These are phyloP conservation scores for Orchesella cincta DNA, from an alignment of 1,140 invertebrate species.

Conservation along the genomic window DNA sequence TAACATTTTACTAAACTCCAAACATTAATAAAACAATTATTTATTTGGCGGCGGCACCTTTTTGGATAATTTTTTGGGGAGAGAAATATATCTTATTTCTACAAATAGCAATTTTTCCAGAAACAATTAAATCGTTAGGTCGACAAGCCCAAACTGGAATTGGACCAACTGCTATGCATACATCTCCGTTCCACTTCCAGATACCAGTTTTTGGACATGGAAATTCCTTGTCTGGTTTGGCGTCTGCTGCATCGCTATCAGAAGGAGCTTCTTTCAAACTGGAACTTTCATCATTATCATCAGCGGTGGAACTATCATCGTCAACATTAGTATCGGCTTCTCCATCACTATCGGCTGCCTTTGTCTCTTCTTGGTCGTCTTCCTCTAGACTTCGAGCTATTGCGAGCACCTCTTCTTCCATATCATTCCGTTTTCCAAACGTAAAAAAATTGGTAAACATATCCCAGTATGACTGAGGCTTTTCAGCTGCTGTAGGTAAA, in stretches of 20 bases:
- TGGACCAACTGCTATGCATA: constrained; percentile 46
- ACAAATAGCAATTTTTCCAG: constrained; percentile 43
- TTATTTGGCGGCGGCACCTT: too few species aligned
- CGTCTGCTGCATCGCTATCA: neutral
- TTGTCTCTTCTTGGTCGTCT: neutral
- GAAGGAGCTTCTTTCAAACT: neutral
- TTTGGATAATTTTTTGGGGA: neutral
- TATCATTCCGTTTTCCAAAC: neutral
- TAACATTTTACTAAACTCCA: too few species aligned
- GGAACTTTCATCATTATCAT: neutral
- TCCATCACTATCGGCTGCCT: neutral
- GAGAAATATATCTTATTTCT: constrained; percentile 45
- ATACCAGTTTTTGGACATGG: constrained; percentile 43
- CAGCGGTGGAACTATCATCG: too few species aligned
- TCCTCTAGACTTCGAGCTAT: too few species aligned
- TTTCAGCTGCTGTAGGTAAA: neutral
- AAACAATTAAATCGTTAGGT: constrained; percentile 43
- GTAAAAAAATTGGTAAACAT: neutral
- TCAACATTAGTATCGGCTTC: too few species aligned
- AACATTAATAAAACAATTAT: too few species aligned
- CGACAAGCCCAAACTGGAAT: constrained; percentile 44
- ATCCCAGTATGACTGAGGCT: neutral
- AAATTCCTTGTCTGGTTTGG: neutral
- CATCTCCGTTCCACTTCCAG: constrained; percentile 45
- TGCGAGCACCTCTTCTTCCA: neutral